Evolutionary conservation across 2,113 vertebrate genomes (phyloP).

Genomic region (Xiphophorus couchianus): DNA sequence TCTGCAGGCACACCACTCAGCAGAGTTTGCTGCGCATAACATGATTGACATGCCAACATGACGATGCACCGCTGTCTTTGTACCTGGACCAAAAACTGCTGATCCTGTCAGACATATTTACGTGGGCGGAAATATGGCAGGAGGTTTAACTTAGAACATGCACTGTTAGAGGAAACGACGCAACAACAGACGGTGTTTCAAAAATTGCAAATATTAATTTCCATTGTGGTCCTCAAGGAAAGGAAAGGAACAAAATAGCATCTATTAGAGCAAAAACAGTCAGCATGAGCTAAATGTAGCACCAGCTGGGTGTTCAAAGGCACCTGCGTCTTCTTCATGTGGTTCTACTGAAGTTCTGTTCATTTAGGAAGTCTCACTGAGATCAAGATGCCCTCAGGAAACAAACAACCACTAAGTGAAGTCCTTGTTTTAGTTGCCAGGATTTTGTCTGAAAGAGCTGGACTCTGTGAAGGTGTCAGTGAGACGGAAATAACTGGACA

Average conservation of each 20-base stretch:
- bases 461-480: not conserved
- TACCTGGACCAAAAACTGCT: no score
- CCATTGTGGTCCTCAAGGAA: not conserved
- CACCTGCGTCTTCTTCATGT: not conserved
- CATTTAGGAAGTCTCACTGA: no score
- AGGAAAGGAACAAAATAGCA: constrained; percentile 14
- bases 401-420: not conserved
- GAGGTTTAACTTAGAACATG: not conserved
- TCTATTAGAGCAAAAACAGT: constrained; percentile 13
- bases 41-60: no score
- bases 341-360: constrained; percentile 16
- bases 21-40: no score
- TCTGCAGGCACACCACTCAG: no score
- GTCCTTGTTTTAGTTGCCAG: not conserved
- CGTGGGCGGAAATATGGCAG: not conserved
- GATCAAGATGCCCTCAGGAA: no score
- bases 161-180: not conserved
- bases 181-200: not conserved
- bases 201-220: constrained; percentile 20
- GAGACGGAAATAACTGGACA: no score
- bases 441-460: no score
- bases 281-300: constrained; percentile 33
- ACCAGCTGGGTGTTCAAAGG: constrained; percentile 7
- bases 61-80: no score
- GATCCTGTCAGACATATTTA: no score